A percentile compares a stretch with the other conserved stretches of the same genome.
These are phyloP conservation scores for Exaiptasia diaphana DNA, from an alignment of 64 coral and sea anemone species.

Conservation along the genomic window DNA sequence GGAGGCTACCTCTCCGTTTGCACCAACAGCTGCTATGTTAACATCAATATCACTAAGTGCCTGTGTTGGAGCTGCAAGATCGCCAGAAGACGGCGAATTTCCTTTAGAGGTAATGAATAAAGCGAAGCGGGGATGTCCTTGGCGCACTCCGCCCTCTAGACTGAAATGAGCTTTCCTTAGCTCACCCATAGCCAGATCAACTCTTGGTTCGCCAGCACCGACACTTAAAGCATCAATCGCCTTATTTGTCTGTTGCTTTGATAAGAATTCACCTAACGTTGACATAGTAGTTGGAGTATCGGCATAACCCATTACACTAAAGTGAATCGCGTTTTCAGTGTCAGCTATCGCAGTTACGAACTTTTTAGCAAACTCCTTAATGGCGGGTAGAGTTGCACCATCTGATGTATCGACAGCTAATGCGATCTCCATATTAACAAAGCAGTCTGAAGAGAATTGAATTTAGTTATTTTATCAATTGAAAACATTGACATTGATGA, in stretches of 20 bases:
- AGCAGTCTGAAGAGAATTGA: conserved; percentile 15
- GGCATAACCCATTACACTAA: conserved; percentile 23
- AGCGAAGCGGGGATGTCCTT: conserved; percentile 37
- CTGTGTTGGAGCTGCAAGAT: not conserved
- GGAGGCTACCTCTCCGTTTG: not conserved
- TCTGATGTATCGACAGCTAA: conserved; percentile 37
- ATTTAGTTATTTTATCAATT: not conserved
- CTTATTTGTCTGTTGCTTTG: not conserved
- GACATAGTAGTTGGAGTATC: not conserved
- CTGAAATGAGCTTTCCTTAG: conserved; percentile 32
- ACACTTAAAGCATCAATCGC: conserved; percentile 28
- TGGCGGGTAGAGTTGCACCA: not conserved
- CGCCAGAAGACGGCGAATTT: not conserved
- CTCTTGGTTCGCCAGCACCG: not conserved
- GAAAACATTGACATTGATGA: not conserved
- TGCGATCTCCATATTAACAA: conserved; percentile 54
- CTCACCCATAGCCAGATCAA: not conserved
- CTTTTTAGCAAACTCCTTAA: conserved; percentile 22
- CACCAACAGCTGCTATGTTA: not conserved
- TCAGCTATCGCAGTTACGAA: conserved; percentile 31
- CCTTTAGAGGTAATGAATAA: conserved; percentile 32
- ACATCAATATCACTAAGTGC: not conserved
- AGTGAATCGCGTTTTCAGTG: conserved; percentile 40
- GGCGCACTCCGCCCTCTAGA: conserved; percentile 38
- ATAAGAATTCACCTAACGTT: not conserved